phyloP scores from a whole-genome alignment of 1,140 invertebrate genomes.

The Melipona quadrifasciata region DNA sequence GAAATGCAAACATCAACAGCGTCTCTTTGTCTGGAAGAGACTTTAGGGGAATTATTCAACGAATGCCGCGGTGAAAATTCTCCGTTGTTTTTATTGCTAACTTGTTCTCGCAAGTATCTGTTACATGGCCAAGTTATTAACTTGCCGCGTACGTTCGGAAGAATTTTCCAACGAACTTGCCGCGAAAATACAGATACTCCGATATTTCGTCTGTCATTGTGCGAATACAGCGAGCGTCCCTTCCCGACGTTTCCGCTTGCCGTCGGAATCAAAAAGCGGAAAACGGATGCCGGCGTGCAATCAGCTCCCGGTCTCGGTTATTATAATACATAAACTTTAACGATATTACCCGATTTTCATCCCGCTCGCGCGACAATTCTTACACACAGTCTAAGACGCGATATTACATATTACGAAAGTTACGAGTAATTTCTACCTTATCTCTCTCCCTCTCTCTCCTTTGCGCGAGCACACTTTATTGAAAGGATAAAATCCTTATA shows the following conservation, averaged over 20 bases:
- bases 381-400: background rate
- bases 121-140: background rate
- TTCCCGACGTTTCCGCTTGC: background rate
- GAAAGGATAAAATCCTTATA: constrained; percentile 67
- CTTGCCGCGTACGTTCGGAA: too few relatives aligned
- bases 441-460: too few relatives aligned
- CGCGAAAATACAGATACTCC: background rate
- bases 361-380: constrained; percentile 15
- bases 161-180: background rate
- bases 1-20: too few relatives aligned
- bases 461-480: constrained; percentile 43
- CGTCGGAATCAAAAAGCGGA: background rate
- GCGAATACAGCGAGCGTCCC: background rate
- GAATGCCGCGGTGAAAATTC: rapidly evolving
- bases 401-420: constrained; percentile 54
- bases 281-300: background rate
- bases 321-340: constrained; percentile 25
- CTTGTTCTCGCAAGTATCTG: background rate
- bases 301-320: background rate
- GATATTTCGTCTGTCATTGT: constrained; percentile 15
- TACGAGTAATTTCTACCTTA: constrained; percentile 51
- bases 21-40: too few relatives aligned
- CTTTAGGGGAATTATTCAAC: too few relatives aligned
- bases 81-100: background rate
- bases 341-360: constrained; percentile 50